These are phyloP conservation scores for Ctenosaura bakeri DNA, from an alignment of 2,797 vertebrate genomes.

Conservation along the genomic window DNA sequence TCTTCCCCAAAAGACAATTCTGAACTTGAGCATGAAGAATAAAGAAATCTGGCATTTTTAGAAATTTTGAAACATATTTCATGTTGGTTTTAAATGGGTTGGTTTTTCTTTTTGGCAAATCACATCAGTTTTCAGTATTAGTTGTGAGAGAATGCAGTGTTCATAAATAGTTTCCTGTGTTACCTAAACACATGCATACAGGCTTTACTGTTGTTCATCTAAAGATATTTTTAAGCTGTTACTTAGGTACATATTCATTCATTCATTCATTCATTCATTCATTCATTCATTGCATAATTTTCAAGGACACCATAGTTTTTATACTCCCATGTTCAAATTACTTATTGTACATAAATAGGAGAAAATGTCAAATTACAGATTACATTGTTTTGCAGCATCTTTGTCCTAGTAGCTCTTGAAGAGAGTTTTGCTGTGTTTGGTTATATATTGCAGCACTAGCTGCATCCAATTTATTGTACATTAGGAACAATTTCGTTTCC, in stretches of 20 bases:
- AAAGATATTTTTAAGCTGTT: conserved; percentile 65
- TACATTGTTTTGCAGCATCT: conserved; percentile 3
- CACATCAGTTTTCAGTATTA: conserved; percentile 66
- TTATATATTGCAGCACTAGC: conserved; percentile 44
- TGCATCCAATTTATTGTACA: conserved; percentile 65
- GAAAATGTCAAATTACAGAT: conserved; percentile 50
- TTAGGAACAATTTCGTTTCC: conserved; percentile 69
- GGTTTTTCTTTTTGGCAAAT: conserved; percentile 66
- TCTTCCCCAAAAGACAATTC: not conserved
- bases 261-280: not conserved
- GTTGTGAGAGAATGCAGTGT: conserved; percentile 40
- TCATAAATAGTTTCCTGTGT: conserved; percentile 50
- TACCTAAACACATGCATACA: conserved; percentile 59
- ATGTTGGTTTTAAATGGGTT: conserved; percentile 64
- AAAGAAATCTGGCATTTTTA: not conserved
- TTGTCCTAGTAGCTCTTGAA: conserved; percentile 56
- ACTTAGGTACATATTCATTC: not conserved
- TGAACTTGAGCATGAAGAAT: not conserved
- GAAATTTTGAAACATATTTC: not conserved
- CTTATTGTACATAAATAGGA: not conserved
- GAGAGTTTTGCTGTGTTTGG: conserved; percentile 57
- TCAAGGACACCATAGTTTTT: conserved; percentile 50
- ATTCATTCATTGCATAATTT: conserved; percentile 22
- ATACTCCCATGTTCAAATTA: conserved; percentile 41
- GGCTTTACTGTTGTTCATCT: conserved; percentile 53